phyloP scores from a whole-genome alignment of 2,113 vertebrate species.

The Gymnarchus niloticus region DNA sequence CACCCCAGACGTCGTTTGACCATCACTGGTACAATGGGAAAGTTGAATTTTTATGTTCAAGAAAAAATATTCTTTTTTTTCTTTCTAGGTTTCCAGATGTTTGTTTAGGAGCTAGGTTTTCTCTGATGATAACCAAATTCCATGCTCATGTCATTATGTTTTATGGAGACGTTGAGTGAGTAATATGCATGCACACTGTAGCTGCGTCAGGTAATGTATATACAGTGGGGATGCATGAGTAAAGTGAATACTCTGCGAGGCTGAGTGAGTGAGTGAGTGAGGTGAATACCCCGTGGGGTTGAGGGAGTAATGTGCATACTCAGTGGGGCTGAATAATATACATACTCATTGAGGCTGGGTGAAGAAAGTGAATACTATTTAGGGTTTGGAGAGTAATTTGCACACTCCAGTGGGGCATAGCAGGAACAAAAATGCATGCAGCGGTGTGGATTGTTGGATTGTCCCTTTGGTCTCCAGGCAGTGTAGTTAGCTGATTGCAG shows the following conservation, averaged over 20 bases:
- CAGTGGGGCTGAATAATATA: background rate
- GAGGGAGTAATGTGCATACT: background rate
- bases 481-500: slow-evolving; percentile 89
- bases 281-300: background rate
- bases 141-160: background rate
- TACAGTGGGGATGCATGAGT: background rate
- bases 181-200: background rate
- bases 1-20: background rate
- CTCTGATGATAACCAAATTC: background rate
- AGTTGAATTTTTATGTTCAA: background rate
- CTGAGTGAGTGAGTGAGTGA: too few relatives aligned
- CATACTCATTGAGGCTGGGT: background rate
- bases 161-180: background rate
- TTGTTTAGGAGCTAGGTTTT: background rate
- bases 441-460: background rate
- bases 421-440: background rate
- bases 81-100: background rate
- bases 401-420: background rate
- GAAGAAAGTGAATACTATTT: too few relatives aligned
- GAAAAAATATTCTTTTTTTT: background rate
- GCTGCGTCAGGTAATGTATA: background rate
- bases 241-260: background rate
- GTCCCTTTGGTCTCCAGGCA: slow-evolving; percentile 75
- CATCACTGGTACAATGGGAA: background rate
- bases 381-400: too few relatives aligned